Base-by-base conservation (phyloP, 1,140 invertebrate genomes). In the Popillia japonica region DNA sequence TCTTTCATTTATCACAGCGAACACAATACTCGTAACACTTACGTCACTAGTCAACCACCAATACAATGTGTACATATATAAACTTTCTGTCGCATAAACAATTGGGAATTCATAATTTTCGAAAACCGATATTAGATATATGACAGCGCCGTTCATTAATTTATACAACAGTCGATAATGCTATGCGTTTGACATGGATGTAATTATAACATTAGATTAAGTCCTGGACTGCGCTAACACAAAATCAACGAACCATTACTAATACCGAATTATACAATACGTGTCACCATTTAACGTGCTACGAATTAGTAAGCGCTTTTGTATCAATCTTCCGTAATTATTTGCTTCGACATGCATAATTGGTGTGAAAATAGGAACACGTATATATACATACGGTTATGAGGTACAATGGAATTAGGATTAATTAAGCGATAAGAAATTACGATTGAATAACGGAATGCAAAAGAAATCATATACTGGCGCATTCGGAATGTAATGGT, bases 191-290 rank as follows among this genome's bases (percentile, higher is more conserved):
- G 48, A 55, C 48, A 55, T n/a, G 48, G 6, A 17, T 55, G 14
- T 55, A 55, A 55, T 55, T 55, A 55, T 55, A 55, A 55, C 17
- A 55, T 55, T 55, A 55, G 48, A 55, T 55, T 55, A 55, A 55
- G 48, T 55, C 4, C 48, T n/a, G 48, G 17, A 17, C 48, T 34
- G 27, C 48, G 48, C 6, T 55, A 55, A 17, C 14, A 17, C 17
- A 34, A 34, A 55, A 3, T 55, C 48, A 17, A 55, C 48, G 6
- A 17, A 55, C 48, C 48, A 17, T 55, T 55, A 17, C 48, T 55
- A 55, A 55, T 2, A 17, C 14, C 48, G 14, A 17, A 55, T 55
- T 17, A 55, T 55, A 55, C 14, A 55, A 55, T 55, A 55, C 14
- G 14, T 55, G 48, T 55, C 48, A 55, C 48, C 11, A 17, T 55